Conservation (phyloP, 35 echinoderm and acorn worm species). For the Apostichopus parvimensis region DNA sequence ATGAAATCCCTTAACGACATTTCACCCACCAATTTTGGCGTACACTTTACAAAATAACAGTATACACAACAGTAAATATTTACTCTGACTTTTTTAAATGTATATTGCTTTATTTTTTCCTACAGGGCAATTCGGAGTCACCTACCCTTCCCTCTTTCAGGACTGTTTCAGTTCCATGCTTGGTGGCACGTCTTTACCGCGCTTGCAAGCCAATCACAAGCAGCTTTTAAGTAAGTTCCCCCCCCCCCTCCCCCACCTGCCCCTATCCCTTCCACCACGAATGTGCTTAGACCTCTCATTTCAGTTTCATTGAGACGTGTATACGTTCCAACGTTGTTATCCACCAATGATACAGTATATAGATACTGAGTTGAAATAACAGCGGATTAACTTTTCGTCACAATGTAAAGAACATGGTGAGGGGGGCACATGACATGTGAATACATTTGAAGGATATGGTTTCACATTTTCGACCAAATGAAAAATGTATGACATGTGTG, state of each 20-base stretch:
- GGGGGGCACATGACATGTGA: not conserved
- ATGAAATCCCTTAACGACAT: not conserved
- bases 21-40: not conserved
- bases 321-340: not conserved
- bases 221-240: constrained; percentile 23
- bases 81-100: not conserved
- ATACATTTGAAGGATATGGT: too few relatives aligned
- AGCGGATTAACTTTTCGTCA: not conserved
- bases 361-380: not conserved
- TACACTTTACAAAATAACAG: too few relatives aligned
- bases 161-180: constrained; percentile 43
- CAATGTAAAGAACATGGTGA: not conserved
- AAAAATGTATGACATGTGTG: too few relatives aligned
- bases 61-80: not conserved
- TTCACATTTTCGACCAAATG: too few relatives aligned
- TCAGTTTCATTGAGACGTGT: not conserved
- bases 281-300: not conserved
- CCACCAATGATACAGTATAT: not conserved
- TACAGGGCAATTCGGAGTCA: constrained; percentile 27
- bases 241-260: too few relatives aligned
- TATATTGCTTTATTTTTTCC: not conserved
- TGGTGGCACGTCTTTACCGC: constrained; percentile 47
- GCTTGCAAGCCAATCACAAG: constrained; percentile 11
- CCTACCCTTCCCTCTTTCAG: constrained; percentile 29
- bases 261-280: not conserved